Conservation (phyloP, 2,797 vertebrate species). For the Pristis pectinata region DNA sequence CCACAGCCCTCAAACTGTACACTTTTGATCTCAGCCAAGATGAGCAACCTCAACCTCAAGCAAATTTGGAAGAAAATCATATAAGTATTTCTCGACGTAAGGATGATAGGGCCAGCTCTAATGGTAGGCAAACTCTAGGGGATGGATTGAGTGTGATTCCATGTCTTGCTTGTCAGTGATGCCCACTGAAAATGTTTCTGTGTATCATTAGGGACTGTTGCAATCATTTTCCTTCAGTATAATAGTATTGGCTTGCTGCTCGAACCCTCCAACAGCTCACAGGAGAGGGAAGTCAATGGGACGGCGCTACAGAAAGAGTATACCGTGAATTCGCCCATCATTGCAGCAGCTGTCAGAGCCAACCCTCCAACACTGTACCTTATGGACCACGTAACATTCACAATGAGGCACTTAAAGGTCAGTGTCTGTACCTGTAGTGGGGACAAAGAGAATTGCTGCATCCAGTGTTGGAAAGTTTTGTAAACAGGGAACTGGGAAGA, state of each 20-base stretch:
- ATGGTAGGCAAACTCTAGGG: conserved; percentile 56
- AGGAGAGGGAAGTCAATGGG: conserved; percentile 59
- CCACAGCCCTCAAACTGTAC: conserved; percentile 76
- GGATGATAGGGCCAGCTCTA: conserved; percentile 49
- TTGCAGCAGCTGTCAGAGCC: conserved; percentile 76
- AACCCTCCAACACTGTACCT: conserved; percentile 71
- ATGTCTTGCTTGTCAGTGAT: conserved; percentile 43
- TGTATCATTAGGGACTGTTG: conserved; percentile 69
- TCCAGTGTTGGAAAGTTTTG: neutral
- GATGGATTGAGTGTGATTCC: conserved; percentile 37
- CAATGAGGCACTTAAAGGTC: conserved; percentile 80
- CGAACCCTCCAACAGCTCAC: conserved; percentile 68
- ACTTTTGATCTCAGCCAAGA: conserved; percentile 66
- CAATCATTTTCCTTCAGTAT: conserved; percentile 82
- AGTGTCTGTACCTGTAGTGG: neutral
- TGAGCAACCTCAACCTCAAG: conserved; percentile 63
- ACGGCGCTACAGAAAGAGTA: conserved; percentile 65
- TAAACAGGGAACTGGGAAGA: neutral
- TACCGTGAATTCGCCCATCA: conserved; percentile 78
- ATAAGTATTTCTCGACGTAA: conserved; percentile 70
- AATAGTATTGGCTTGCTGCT: conserved; percentile 75
- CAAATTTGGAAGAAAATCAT: conserved; percentile 64
- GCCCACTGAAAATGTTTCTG: conserved; percentile 46
- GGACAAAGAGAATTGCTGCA: neutral
- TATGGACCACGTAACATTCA: conserved; percentile 83